Base-by-base conservation (phyloP, 2,888 invertebrate genomes). In the Drosophila koepferae region DNA sequence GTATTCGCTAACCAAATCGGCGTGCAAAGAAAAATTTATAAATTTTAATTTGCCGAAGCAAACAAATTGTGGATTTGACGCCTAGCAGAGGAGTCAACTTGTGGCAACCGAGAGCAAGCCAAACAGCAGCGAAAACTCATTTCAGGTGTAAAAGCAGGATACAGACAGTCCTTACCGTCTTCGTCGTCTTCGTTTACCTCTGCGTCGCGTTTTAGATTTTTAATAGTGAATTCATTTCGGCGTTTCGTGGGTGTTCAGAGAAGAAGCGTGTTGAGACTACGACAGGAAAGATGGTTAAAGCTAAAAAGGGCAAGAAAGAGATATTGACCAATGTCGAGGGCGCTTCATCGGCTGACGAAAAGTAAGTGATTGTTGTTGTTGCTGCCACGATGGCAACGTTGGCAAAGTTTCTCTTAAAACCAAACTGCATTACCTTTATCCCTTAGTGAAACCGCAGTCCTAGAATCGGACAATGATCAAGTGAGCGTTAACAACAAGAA, bases 231-330 rank as follows among this genome's bases (percentile, higher is more conserved):
- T 90, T 75, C 78, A 76, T 80, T 80, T 77, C 80, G 77, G 86
- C 69, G 62, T 84, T 89, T 89, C 66, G 85, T 86, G 73, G 77
- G 74, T 74, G 80, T 74, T 79, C 82, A 81, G 74, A 78, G 85
- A 76, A 89, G 89, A 92, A 93, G 91, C 92, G 93, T 92, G 93
- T 90, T 92, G 91, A 91, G 91, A 84, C 91, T 90, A 86, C 91
- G 88, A 75, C 90, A 86, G 81, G 89, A 91, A 91, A 92, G 92
- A 96, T 96, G 97, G 96, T 96, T 92, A 97, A 97, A 94, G 95
- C 96, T 92, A 97, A 96, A 95, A 97, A 96, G 94, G 95, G 96
- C 92, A 96, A 96, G 94, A 96, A 96, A 94, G 95, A 95, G 93
- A 95, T 94, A 92, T 95, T 90, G 79, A 86, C 82, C 74, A 79